Evolutionary conservation across 2,888 invertebrate species (phyloP), one percentile per base, ranked within the genome.

Genomic region (Parasteatoda lunata): DNA sequence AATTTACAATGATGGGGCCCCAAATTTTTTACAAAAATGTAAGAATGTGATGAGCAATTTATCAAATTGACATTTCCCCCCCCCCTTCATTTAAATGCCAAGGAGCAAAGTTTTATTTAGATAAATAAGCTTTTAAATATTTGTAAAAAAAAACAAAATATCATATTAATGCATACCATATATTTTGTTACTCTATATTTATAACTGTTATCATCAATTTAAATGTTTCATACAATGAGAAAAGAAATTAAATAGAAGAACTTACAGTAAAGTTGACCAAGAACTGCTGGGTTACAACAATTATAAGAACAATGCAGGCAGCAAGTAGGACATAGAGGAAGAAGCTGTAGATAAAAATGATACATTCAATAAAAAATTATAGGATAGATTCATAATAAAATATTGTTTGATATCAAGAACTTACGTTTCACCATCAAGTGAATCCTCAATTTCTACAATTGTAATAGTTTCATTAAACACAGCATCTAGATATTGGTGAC

Each of bases 401-500:
- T 11, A 54, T 59, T 13, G 59, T 59, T 13, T 13, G 59, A 13
- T 59, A 13, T 6, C 59, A 59, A 59, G 4, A 48, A 89, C 92
- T 91, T 90, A 92, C 47, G 98, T 99, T 94, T 99, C 99, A 47
- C 98, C 98, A 92, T 99, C 99, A 86, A 99, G 93, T 80, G 98
- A 98, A 92, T 98, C 98, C 90, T 99, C 98, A 66, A 99, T 94
- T 93, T 99, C 99, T 4, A 97, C 95, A 83, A 99, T 96, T 92
- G 96, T 96, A 52, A 99, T 94, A 0, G 99, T 99, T 93, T 99
- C 98, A 92, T 99, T 99, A 94, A 97, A 99, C 4, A 99, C 97
- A 69, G 98, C 97, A 92, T 97, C 97, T 92, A 95, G 94, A 92
- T 93, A 95, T 88, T 93, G 92, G 88, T 93, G 93, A 45, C 95